Base-by-base conservation (phyloP, 2,113 vertebrate genomes). In the Gymnarchus niloticus region DNA sequence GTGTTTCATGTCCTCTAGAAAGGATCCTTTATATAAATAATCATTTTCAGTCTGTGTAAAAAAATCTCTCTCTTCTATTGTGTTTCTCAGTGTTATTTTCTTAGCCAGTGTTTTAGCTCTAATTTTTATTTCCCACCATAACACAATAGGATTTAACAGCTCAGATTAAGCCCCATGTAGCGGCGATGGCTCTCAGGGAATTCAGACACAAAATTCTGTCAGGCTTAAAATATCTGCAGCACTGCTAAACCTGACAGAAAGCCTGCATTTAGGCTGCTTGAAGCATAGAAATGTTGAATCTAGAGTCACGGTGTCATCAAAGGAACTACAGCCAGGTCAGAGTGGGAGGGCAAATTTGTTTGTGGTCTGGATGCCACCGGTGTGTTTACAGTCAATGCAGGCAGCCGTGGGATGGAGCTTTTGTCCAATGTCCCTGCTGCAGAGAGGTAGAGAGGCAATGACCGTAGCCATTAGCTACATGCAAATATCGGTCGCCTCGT, bases 381-480 rank as follows among this genome's bases (percentile, higher is more conserved):
- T 83, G 85, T 92, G 90, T 92, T 94, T 92, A 93, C 91, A 91
- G 92, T 90, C 90, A 90, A 90, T 87, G 87, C 91, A 28, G 41
- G 21, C 90, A 87, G 89, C 88, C 86, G 86, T 6, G 78, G 25
- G 41, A 51, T 4, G 25, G 78, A 9, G 23, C 21, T 6, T 7
- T 73, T 59, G 51, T 80, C 73, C 48, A 6, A n/a, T 69, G 48
- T 44, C 48, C n/a, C 49, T 49, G 37, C n/a, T 85, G 57, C 48
- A 28, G 61, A 25, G 0, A 17, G 23, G 56, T 69, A 28, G 61
- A 25, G 0, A 17, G 23, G 56, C 49, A 51, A 65, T 44, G 56
- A 65, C 19, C 21, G 41, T 25, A 65, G 85, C 17, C 85, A 65
- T 65, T 57, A 41, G 78, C 56, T 23, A 56, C 46, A 52, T 61